Evolutionary conservation across 2,113 vertebrate species (phyloP), one percentile per base, ranked within the genome.

Genomic region (Microcebus ravelobensis): DNA sequence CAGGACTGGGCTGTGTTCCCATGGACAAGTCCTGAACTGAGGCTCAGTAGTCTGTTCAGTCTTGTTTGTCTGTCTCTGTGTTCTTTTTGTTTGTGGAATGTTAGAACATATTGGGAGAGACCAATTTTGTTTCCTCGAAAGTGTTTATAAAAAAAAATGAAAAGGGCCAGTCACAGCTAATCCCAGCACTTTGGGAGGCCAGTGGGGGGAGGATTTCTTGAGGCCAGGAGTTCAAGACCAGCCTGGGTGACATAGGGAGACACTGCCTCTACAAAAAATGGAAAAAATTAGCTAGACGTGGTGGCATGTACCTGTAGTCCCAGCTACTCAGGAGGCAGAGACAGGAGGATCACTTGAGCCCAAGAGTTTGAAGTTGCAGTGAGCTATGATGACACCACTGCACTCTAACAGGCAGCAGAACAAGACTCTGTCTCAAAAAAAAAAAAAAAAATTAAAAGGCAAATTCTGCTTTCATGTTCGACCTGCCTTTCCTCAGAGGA

Each of bases 401-500:
- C 27, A 29, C 11, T 63, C 61, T 63, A 63, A 29, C 59, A 61
- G 59, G 59, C 59, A 61, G 27, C 59, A 63, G 61, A 63, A 12
- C 27, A 63, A 63, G 61, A 63, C 25, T 29, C 27, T 63, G 61
- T 63, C 61, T 63, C 61, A 63, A 63, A 57, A 79, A 20, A 77
- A 76, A 18, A 42, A 76, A 27, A 12, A 63, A 29, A 77, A 50
- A 50, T 85, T 67, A 71, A 57, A 85, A 52, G 14, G 17, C 29
- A 68, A 29, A 36, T 88, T 70, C 73, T 70, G 25, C 71, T 80
- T 95, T 89, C n/a, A 25, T 36, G 9, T 57, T 67, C 86, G 29
- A 21, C 29, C 36, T 70, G 14, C 42, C 65, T 96, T 91, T 94
- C 84, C 83, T 95, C 25, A 82, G 61, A 90, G 76, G 42, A 70